Evolutionary conservation across 1,140 invertebrate genomes (phyloP), one percentile per base, ranked within the genome.

Genomic region (Drosophila oshimai): DNA sequence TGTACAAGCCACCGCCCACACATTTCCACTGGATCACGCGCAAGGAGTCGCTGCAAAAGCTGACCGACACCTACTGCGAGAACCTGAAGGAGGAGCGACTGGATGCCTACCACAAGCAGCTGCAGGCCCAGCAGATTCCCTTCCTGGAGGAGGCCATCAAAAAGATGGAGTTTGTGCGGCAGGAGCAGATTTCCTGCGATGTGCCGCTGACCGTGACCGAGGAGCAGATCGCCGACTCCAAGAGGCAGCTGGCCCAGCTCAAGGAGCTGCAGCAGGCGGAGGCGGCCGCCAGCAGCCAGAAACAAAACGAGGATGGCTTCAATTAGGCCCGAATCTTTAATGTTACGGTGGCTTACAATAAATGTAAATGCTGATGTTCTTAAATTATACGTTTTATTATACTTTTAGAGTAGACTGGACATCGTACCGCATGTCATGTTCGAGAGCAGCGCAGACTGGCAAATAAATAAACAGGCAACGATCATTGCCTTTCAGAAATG

Each of bases 101-200:
- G 2, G 84, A 93, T 6, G 92, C 92, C 3, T 96, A 96, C 64
- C 93, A 92, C 75, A 90, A 89, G 42, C 79, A 93, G 68, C 80
- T 96, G 22, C 93, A 95, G 87, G 88, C 80, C 18, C 92, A 96
- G 89, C 94, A 96, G 81, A 94, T 94, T 28, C 88, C 91, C 4
- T 97, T 96, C 79, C 92, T 95, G 0, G 90, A 92, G 68, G 92
- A 93, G 31, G 94, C 94, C 78, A 91, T 94, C n/a, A 91, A 92
- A 15, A 92, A 93, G 24, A 89, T 97, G 26, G 91, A 93, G 41
- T 95, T 94, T 71, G 95, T 97, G 12, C 92, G 93, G 37, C 92
- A 94, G 60, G 95, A 96, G 89, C 95, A 97, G 89, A 91, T 93
- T 46, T 93, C 93, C 15, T 94, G 94, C 73, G 93, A 94, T 28